Percentiles rank a stretch among this genome's conserved stretches.
Evolutionary conservation across 1,140 invertebrate genomes (phyloP).

Genomic region (Rhopalosiphum padi): DNA sequence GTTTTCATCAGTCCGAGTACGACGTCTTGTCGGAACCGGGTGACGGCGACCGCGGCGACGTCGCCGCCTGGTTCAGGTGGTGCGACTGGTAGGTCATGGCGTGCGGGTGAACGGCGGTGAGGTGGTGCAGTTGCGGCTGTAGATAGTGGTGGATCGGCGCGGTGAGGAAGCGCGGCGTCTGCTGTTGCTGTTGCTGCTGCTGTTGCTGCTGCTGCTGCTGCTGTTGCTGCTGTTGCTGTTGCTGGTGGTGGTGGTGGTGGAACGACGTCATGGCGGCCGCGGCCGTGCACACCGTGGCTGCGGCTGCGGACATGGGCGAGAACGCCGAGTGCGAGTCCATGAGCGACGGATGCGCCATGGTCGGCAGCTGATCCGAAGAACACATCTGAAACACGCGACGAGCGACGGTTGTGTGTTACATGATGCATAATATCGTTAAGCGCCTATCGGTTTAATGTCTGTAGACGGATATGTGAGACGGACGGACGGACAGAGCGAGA

Average conservation of each 20-base stretch:
- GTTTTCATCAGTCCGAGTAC: slow-evolving; percentile 33
- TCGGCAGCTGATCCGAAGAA: background rate
- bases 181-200: slow-evolving; percentile 29
- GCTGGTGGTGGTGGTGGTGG: slow-evolving; percentile 38
- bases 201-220: slow-evolving; percentile 13
- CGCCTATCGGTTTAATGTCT: background rate
- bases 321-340: slow-evolving; percentile 55
- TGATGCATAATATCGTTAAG: background rate
- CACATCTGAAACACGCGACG: slow-evolving; percentile 42
- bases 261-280: slow-evolving; percentile 52
- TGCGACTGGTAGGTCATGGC: slow-evolving; percentile 42
- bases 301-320: slow-evolving; percentile 53
- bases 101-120: slow-evolving; percentile 44
- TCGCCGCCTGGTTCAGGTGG: background rate
- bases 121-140: slow-evolving; percentile 40
- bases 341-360: slow-evolving; percentile 37
- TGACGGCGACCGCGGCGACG: slow-evolving; percentile 36
- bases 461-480: too few species aligned
- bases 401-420: background rate
- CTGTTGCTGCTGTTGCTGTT: background rate
- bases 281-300: slow-evolving; percentile 49
- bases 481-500: background rate
- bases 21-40: slow-evolving; percentile 47
- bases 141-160: slow-evolving; percentile 50
- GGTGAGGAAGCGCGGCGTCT: slow-evolving; percentile 17